Evolutionary conservation across 2,797 vertebrate species (phyloP).

Genomic region (Phrynocephalus guinanensis): DNA sequence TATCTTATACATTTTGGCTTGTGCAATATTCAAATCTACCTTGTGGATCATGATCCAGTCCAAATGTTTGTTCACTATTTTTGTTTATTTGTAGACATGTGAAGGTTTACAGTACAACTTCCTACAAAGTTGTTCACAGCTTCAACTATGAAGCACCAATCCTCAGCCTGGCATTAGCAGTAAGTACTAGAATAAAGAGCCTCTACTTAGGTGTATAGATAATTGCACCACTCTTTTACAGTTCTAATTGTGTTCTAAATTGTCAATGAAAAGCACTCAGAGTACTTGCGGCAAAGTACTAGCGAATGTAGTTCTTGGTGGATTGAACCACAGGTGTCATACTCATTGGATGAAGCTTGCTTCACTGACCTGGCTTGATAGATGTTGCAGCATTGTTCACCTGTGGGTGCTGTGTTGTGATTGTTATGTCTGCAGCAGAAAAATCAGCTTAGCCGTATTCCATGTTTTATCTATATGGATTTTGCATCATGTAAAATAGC

Average conservation of each 20-base stretch:
- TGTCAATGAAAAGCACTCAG: not conserved
- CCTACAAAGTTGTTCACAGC: conserved; percentile 95
- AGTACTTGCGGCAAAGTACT: not conserved
- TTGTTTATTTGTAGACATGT: conserved; percentile 85
- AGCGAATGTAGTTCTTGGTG: not conserved
- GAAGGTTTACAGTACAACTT: conserved; percentile 95
- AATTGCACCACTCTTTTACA: not conserved
- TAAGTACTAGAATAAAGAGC: conserved; percentile 77
- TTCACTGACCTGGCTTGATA: not conserved
- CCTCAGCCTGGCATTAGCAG: conserved; percentile 89
- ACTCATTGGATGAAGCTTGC: not conserved
- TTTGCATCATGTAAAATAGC: not conserved
- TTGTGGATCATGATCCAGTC: not conserved
- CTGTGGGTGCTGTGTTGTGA: not conserved
- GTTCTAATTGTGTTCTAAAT: not conserved
- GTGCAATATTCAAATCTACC: not conserved
- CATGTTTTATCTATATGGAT: not conserved
- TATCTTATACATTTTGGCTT: not conserved
- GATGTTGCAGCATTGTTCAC: not conserved
- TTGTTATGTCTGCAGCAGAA: not conserved
- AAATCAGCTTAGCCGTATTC: not conserved
- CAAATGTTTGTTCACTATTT: not conserved
- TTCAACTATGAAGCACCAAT: conserved; percentile 92
- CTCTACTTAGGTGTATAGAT: not conserved
- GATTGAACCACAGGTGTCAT: not conserved